Percentiles rank a stretch among this genome's conserved stretches.
phyloP scores from a whole-genome alignment of 2,113 vertebrate genomes.

The Galbula dea region DNA sequence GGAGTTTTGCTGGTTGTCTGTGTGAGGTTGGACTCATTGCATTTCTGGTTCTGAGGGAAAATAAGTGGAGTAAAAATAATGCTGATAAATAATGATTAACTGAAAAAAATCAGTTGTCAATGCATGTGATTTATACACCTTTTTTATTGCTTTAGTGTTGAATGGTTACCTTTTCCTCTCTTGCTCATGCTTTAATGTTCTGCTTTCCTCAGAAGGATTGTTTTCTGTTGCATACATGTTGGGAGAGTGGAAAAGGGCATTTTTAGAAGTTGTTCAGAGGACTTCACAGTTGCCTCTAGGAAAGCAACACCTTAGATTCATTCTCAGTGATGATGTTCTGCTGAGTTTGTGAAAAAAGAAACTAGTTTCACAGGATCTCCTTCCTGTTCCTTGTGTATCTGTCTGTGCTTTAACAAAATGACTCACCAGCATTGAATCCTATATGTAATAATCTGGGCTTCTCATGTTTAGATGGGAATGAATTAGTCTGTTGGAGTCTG shows the following conservation, averaged over 20 bases:
- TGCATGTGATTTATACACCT: neutral
- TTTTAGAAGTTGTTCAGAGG: neutral
- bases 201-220: neutral
- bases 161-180: neutral
- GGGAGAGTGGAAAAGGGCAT: neutral
- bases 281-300: neutral
- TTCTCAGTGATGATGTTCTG: neutral
- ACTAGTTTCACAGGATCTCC: neutral
- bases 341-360: neutral
- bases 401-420: neutral
- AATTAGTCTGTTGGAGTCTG: neutral
- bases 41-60: neutral
- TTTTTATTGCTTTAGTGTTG: neutral
- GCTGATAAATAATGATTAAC: neutral
- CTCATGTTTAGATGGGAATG: neutral
- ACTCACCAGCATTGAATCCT: neutral
- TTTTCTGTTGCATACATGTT: neutral
- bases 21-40: neutral
- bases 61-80: neutral
- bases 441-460: neutral
- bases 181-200: neutral
- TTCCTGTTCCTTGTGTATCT: neutral
- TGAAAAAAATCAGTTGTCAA: neutral
- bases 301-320: neutral
- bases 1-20: neutral